Evolutionary conservation across 2,113 vertebrate species (phyloP), one percentile per base, ranked within the genome.

Genomic region (Hoplias malabaricus): DNA sequence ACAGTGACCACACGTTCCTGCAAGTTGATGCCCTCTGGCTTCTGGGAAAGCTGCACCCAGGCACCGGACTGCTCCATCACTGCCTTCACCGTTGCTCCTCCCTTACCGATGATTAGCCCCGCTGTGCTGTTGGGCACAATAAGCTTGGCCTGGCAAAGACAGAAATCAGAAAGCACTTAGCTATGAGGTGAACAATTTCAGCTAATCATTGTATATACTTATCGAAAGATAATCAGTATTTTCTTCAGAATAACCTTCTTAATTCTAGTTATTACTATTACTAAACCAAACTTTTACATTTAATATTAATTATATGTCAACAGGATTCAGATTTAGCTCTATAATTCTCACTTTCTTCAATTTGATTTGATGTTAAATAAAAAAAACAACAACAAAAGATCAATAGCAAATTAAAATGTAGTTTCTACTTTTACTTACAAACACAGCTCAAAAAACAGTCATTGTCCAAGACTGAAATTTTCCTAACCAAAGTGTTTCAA

Each of bases 61-160:
- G 96, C 95, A 0, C 96, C 96, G 0, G 95, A 96, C 89, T 96
- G 95, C 87, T 98, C 96, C 96, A 98, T 98, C 83, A 98, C 94
- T 0, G 95, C 95, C 73, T 96, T 96, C 23, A 98, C 96, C 0
- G 96, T 98, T 0, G 95, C 95, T 0, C 96, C 96, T 0, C 95
- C 96, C 78, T 98, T 98, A 50, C 96, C 96, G 43, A 98, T 98
- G 89, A 98, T 97, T 73, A 97, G 87, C 27, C 96, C 96, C 0
- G 96, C 96, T 0, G 96, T 97, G 86, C 95, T 97, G 93, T 97
- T 98, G 38, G 96, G 95, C 54, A 98, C 96, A 13, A 97, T 96
- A 77, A 98, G 89, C 88, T 98, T 98, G 79, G 96, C 95, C 96
- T 97, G 86, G 7, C 56, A 75, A 86, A 74, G 85, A 84, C 83